Conservation (phyloP, 2,113 vertebrate genomes). For the Gymnogyps californianus region DNA sequence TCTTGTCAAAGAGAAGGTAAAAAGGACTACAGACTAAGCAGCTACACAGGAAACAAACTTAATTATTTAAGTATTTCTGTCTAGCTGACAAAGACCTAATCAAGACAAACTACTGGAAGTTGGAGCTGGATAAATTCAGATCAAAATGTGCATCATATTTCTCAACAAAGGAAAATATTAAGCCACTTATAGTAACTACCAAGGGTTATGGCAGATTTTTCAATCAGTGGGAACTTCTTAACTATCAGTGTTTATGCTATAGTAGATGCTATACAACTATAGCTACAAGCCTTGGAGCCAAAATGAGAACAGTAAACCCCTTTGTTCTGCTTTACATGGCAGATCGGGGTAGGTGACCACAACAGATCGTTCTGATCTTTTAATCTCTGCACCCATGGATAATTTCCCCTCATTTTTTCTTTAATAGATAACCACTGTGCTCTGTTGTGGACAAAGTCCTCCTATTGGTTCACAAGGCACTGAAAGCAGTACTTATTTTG, state of each 20-base stretch:
- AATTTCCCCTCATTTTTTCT: neutral
- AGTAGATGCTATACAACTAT: neutral
- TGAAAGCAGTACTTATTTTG: neutral
- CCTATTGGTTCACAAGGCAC: neutral
- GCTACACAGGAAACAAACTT: neutral
- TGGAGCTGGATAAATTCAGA: neutral
- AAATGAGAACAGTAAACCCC: neutral
- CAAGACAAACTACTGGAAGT: neutral
- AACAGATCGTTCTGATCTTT: neutral
- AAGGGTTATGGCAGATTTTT: neutral
- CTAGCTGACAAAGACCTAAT: neutral
- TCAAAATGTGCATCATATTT: neutral
- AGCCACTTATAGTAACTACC: neutral
- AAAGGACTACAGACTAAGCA: neutral
- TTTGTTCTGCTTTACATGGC: neutral
- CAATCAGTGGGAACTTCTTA: neutral
- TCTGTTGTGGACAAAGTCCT: neutral
- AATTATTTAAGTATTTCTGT: neutral
- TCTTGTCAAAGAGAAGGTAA: neutral
- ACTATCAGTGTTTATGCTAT: neutral
- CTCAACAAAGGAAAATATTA: neutral
- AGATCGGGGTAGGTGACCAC: neutral
- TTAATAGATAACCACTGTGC: neutral
- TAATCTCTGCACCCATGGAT: neutral
- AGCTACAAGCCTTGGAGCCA: neutral